Conservation (phyloP, 2,797 vertebrate genomes). For the Holocentrus rufus region DNA sequence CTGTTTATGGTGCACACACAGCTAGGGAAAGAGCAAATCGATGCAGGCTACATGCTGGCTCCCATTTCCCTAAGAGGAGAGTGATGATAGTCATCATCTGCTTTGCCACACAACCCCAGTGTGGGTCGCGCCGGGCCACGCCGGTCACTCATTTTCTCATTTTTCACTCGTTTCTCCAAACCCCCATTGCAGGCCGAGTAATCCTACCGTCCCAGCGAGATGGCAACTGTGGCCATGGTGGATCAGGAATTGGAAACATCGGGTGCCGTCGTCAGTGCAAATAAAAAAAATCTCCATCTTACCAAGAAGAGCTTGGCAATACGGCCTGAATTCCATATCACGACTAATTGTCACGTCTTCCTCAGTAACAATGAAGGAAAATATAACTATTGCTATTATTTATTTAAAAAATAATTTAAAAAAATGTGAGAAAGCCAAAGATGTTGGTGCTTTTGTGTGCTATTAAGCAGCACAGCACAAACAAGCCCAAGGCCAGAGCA, state of each 20-base stretch:
- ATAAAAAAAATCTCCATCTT: too few relatives aligned
- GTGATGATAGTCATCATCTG: conserved; percentile 67
- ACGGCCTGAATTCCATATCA: too few relatives aligned
- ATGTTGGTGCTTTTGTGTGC: too few relatives aligned
- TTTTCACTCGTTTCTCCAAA: conserved; percentile 46
- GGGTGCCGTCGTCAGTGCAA: too few relatives aligned
- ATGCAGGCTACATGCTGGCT: conserved; percentile 60
- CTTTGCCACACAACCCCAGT: conserved; percentile 39
- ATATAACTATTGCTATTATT: too few relatives aligned
- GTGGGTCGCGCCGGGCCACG: conserved; percentile 41
- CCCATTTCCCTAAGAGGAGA: conserved; percentile 70
- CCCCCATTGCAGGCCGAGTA: conserved; percentile 4
- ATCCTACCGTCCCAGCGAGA: conserved; percentile 17
- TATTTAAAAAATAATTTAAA: too few relatives aligned
- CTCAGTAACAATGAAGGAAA: too few relatives aligned
- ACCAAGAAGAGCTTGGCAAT: too few relatives aligned
- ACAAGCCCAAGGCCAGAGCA: too few relatives aligned
- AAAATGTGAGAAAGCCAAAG: too few relatives aligned
- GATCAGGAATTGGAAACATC: conserved; percentile 14
- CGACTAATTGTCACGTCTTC: too few relatives aligned
- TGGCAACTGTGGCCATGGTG: conserved; percentile 1
- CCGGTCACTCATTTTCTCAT: conserved; percentile 49
- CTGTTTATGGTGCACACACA: conserved; percentile 41
- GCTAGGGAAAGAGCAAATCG: conserved; percentile 60
- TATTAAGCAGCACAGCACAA: too few relatives aligned